Evolutionary conservation across 2,113 vertebrate genomes (phyloP), one percentile per base, ranked within the genome.

Genomic region (Menidia beryllina): DNA sequence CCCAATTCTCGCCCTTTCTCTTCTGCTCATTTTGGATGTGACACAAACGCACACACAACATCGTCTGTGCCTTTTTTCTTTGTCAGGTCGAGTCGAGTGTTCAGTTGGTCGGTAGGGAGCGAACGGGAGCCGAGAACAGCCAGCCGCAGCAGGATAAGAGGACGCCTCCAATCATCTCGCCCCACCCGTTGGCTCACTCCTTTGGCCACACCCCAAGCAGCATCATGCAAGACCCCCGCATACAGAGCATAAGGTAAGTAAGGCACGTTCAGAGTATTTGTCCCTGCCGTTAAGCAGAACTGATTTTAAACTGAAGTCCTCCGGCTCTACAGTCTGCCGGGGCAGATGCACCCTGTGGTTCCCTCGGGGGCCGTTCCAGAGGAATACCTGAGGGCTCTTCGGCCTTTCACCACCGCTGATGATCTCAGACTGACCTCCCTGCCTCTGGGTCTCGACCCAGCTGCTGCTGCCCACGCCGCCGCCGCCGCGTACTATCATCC

Each of bases 331-430:
- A 97, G 96, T 88, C 89, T 96, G 34, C 95, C 97, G 4, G 92
- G 96, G n/a, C 96, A 96, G 0, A 94, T 98, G 36, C 96, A 96
- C 84, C 94, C 97, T 0, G 94, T 94, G 82, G 94, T 96, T 24
- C 94, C 95, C n/a, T 93, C 96, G 0, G 96, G 94, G 17, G 89
- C 93, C 0, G 89, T 97, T 77, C 94, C 96, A 0, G 97, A 98
- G 82, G 97, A 98, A 70, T 98, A 97, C 83, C 88, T 98, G 74
- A 91, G 96, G 50, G 95, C 95, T 36, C 97, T 98, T 78, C 93
- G 96, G 74, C 96, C 96, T 52, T 99, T 97, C 60, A 91, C 95
- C 82, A 93, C 96, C 0, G 90, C 96, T 0, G 96, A 98, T 62
- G 97, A 98, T 11, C 93, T 98, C 15, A 93, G 96, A 15, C 71